phyloP scores from a whole-genome alignment of 2,888 invertebrate species.

The Encarsia formosa region DNA sequence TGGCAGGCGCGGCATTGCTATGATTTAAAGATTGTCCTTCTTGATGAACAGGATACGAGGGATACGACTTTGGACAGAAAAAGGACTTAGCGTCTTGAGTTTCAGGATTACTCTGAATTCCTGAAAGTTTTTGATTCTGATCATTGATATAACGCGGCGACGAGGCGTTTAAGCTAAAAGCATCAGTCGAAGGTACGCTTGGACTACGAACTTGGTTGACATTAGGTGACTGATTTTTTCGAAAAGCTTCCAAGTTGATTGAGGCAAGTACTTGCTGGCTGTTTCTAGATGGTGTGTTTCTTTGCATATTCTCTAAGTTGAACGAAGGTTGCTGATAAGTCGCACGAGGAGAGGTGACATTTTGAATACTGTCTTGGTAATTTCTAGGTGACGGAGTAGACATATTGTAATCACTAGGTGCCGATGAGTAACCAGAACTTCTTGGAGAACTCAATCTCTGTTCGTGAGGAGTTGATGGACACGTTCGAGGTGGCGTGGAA shows the following conservation, averaged over 20 bases:
- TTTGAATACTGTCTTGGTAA: conserved; percentile 40
- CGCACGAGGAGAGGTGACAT: conserved; percentile 27
- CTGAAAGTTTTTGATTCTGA: conserved; percentile 33
- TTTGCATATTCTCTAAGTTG: conserved; percentile 35
- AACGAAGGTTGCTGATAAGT: conserved; percentile 27
- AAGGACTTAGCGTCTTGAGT: conserved; percentile 26
- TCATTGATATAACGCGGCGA: conserved; percentile 15
- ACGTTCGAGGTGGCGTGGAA: conserved; percentile 37
- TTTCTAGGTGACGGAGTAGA: conserved; percentile 36
- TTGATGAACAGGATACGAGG: conserved; percentile 33
- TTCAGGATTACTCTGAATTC: conserved; percentile 35
- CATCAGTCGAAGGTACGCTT: conserved; percentile 9
- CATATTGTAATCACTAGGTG: conserved; percentile 37
- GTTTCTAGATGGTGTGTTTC: conserved; percentile 32
- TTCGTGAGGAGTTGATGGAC: conserved; percentile 40
- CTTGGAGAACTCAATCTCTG: conserved; percentile 41
- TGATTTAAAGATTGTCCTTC: conserved; percentile 26
- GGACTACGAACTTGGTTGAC: conserved; percentile 32
- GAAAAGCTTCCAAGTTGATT: conserved; percentile 23
- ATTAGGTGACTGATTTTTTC: conserved; percentile 34
- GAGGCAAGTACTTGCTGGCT: conserved; percentile 27
- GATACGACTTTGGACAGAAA: conserved; percentile 28
- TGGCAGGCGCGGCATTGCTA: conserved; percentile 22
- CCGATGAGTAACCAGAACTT: conserved; percentile 39
- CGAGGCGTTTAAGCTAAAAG: background rate